A percentile compares a stretch with the other conserved stretches of the same genome.
Evolutionary conservation across 2,797 vertebrate genomes (phyloP).

Genomic region (Muscicapa comitata): DNA sequence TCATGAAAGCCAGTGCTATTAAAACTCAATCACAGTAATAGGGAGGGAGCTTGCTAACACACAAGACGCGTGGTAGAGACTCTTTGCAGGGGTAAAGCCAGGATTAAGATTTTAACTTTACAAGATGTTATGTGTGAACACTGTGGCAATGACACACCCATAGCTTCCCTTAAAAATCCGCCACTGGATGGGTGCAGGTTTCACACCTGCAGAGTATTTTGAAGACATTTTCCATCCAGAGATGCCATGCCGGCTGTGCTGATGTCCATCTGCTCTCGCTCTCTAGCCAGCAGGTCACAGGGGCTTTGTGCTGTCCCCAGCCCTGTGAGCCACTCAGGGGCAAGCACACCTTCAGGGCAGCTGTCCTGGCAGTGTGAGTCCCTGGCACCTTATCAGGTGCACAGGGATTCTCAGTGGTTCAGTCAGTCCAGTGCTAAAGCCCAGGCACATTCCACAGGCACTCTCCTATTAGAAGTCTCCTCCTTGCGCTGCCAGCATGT

Average conservation of each 20-base stretch:
- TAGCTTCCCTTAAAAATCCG: neutral
- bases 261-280: neutral
- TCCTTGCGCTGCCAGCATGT: neutral
- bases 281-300: rapidly evolving
- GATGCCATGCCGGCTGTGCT: rapidly evolving
- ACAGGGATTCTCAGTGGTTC: neutral
- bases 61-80: rapidly evolving
- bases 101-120: neutral
- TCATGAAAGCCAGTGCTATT: neutral
- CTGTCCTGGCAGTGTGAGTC: neutral
- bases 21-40: slow-evolving; percentile 10
- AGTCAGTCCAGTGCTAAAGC: neutral
- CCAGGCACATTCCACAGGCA: rapidly evolving
- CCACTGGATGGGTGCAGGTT: rapidly evolving
- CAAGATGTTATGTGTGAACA: neutral
- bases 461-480: neutral
- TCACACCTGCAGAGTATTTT: neutral
- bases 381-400: neutral
- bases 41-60: neutral
- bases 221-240: neutral
- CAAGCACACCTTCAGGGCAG: neutral
- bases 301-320: neutral
- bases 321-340: rapidly evolving
- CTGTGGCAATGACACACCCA: neutral
- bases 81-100: neutral